phyloP scores from a whole-genome alignment of 2,888 invertebrate genomes.

The Acronicta leporina region DNA sequence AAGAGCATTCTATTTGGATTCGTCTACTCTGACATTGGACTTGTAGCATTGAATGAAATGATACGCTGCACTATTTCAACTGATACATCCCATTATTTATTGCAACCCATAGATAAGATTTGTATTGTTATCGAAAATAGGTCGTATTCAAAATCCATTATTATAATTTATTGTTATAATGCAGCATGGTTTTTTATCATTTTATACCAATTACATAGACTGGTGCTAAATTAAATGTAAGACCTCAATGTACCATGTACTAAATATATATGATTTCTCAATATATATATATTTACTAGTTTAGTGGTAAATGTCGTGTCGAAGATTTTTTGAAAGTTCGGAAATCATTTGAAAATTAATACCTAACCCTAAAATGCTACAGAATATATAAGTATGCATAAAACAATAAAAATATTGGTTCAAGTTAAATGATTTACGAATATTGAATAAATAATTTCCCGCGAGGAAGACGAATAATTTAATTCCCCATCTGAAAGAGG shows the following conservation, averaged over 20 bases:
- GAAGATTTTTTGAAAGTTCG: too few relatives aligned
- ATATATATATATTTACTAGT: too few relatives aligned
- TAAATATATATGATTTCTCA: too few relatives aligned
- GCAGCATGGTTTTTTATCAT: too few relatives aligned
- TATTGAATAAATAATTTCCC: slow-evolving; percentile 45
- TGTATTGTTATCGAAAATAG: too few relatives aligned
- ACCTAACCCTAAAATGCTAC: neutral
- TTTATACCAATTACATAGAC: too few relatives aligned
- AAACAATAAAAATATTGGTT: slow-evolving; percentile 15
- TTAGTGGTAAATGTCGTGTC: too few relatives aligned
- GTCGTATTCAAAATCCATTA: too few relatives aligned
- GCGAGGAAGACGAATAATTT: slow-evolving; percentile 30
- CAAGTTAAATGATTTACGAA: slow-evolving; percentile 27
- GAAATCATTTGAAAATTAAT: too few relatives aligned
- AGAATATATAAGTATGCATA: slow-evolving; percentile 1
- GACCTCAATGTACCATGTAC: too few relatives aligned
- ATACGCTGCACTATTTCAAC: slow-evolving; percentile 24
- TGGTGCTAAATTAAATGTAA: too few relatives aligned
- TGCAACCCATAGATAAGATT: slow-evolving; percentile 4
- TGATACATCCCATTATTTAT: slow-evolving; percentile 23
- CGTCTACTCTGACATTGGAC: slow-evolving; percentile 67
- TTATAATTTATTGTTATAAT: too few relatives aligned
- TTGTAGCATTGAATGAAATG: slow-evolving; percentile 46
- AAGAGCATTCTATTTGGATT: slow-evolving; percentile 73
- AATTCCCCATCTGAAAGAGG: slow-evolving; percentile 36